Percentiles rank a stretch among this genome's conserved stretches.
These are phyloP conservation scores for Phataginus tetradactyla DNA, from an alignment of 2,797 vertebrate genomes.

Conservation along the genomic window DNA sequence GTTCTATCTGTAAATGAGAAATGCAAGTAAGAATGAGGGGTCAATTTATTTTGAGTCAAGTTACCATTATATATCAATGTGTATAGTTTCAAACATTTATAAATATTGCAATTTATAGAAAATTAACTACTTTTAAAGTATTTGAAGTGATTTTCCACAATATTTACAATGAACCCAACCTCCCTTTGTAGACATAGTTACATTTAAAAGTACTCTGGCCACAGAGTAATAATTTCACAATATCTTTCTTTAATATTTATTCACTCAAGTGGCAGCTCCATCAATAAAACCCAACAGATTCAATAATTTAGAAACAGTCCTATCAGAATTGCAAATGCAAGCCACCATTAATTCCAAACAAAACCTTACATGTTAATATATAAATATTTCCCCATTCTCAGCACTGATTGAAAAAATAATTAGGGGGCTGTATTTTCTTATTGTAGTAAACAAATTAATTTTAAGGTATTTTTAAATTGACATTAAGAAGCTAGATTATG, in stretches of 20 bases:
- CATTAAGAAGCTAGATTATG: conserved; percentile 53
- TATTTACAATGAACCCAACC: conserved; percentile 81
- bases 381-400: conserved; percentile 56
- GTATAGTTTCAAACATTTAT: conserved; percentile 84
- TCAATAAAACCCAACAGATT: conserved; percentile 32
- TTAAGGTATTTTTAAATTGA: conserved; percentile 21
- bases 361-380: conserved; percentile 55
- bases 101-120: conserved; percentile 83
- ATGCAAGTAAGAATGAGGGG: conserved; percentile 59
- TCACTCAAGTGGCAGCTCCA: background rate
- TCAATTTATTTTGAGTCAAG: conserved; percentile 74
- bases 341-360: conserved; percentile 55
- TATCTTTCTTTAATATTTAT: conserved; percentile 40
- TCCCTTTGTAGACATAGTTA: conserved; percentile 82
- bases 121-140: conserved; percentile 81
- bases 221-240: conserved; percentile 58
- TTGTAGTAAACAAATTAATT: conserved; percentile 11
- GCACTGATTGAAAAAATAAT: conserved; percentile 52
- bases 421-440: conserved; percentile 47
- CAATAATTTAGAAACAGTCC: conserved; percentile 38
- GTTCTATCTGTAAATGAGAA: conserved; percentile 57
- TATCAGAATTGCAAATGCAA: conserved; percentile 51
- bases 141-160: conserved; percentile 74
- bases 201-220: conserved; percentile 50
- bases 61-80: conserved; percentile 77